Conservation (phyloP, 1,140 invertebrate genomes). For the Apis florea region DNA sequence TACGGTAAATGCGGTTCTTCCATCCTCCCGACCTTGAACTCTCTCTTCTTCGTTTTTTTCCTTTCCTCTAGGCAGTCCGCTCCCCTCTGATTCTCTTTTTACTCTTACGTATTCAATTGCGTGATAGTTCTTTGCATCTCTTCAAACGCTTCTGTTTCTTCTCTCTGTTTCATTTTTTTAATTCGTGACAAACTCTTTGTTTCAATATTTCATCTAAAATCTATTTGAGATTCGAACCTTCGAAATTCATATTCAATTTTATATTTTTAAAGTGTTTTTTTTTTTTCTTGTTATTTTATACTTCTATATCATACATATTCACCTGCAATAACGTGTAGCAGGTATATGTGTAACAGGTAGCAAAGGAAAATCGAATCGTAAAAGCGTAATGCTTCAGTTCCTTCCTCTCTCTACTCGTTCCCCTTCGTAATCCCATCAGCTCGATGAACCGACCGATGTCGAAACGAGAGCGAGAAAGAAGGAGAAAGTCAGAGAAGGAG, state of each 20-base stretch:
- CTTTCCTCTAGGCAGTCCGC: not conserved
- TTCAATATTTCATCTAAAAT: not conserved
- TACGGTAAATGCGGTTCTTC: slow-evolving; percentile 52
- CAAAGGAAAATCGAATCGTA: slow-evolving; percentile 52
- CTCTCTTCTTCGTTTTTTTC: not conserved
- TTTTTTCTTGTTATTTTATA: not conserved
- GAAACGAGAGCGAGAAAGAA: not conserved
- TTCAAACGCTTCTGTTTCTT: not conserved
- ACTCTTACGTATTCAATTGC: not conserved
- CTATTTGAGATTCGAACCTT: too few species aligned
- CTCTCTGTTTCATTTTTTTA: too few species aligned
- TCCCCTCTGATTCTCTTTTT: not conserved
- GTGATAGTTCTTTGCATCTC: not conserved
- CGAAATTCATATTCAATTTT: too few species aligned
- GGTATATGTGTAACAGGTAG: slow-evolving; percentile 45
- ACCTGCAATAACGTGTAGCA: slow-evolving; percentile 25
- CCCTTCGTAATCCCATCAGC: not conserved
- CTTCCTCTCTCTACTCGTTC: not conserved
- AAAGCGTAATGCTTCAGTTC: slow-evolving; percentile 58
- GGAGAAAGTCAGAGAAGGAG: not conserved
- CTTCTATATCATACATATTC: not conserved
- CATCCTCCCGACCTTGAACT: slow-evolving; percentile 59
- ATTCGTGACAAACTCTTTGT: too few species aligned
- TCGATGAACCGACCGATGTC: not conserved
- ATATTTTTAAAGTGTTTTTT: too few species aligned